Percentiles rank a stretch among this genome's conserved stretches.
Conservation (phyloP, 23 tunicate species). For the Halocynthia aurantium region DNA sequence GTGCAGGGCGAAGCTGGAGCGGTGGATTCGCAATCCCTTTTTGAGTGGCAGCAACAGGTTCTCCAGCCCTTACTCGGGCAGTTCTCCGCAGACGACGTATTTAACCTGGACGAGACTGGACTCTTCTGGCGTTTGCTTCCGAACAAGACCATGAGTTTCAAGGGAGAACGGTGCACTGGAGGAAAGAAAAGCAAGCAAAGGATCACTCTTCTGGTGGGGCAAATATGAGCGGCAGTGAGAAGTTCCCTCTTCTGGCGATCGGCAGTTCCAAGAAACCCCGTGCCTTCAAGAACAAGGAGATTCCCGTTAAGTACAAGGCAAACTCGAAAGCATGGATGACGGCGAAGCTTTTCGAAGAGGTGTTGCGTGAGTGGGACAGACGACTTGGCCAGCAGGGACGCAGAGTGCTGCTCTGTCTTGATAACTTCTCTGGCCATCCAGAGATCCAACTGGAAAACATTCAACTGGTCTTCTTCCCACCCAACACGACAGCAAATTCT, state of each 20-base stretch:
- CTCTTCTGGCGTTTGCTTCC: constrained; percentile 33
- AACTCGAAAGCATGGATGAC: constrained; percentile 29
- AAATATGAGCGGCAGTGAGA: too few species aligned
- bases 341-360: constrained; percentile 38
- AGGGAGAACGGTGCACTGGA: too few species aligned
- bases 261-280: constrained; percentile 22
- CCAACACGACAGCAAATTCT: constrained; percentile 36
- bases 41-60: constrained; percentile 44
- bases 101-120: constrained; percentile 35
- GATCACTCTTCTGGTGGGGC: constrained; percentile 47
- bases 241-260: constrained; percentile 43
- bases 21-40: constrained; percentile 30
- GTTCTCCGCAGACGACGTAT: constrained; percentile 31
- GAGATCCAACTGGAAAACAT: constrained; percentile 42
- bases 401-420: constrained; percentile 36
- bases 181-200: constrained; percentile 43
- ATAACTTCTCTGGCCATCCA: constrained; percentile 23
- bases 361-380: constrained; percentile 42
- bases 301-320: constrained; percentile 32
- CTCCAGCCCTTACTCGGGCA: constrained; percentile 25
- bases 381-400: constrained; percentile 42
- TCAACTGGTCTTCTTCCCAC: constrained; percentile 33
- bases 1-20: constrained; percentile 30
- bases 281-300: constrained; percentile 38
- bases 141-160: constrained; percentile 35